Conservation (phyloP, 2,113 vertebrate genomes). For the Lamprotornis superbus region DNA sequence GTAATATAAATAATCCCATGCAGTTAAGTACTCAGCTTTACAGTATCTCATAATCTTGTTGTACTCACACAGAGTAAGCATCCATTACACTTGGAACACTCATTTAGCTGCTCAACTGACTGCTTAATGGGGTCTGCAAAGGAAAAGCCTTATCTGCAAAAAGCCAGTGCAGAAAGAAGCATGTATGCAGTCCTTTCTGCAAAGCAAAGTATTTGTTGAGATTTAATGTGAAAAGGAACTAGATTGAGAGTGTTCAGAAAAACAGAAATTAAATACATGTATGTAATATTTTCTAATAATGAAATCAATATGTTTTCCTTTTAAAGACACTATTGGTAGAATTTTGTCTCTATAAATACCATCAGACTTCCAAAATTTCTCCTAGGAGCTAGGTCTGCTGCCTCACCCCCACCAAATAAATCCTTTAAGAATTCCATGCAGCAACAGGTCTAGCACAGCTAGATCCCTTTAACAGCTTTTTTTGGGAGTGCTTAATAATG, state of each 20-base stretch:
- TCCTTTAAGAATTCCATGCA: not conserved
- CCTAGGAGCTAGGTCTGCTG: not conserved
- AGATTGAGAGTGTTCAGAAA: not conserved
- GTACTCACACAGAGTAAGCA: conserved; percentile 48
- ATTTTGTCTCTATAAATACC: not conserved
- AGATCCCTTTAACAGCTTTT: not conserved
- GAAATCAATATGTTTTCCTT: not conserved
- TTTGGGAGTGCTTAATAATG: not conserved
- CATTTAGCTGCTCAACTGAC: conserved; percentile 58
- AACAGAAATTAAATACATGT: accelerated
- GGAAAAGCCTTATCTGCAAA: not conserved
- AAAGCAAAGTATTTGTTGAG: not conserved
- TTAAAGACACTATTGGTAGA: not conserved
- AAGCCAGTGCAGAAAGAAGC: not conserved
- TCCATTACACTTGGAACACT: conserved; percentile 46
- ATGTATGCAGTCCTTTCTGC: not conserved
- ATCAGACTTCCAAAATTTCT: not conserved
- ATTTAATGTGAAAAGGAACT: not conserved
- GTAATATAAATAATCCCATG: not conserved
- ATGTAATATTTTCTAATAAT: not conserved
- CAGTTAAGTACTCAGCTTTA: not conserved
- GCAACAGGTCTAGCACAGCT: not conserved
- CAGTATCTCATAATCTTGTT: conserved; percentile 44
- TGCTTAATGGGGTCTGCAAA: conserved; percentile 48
- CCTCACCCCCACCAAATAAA: accelerated